Base-by-base conservation (phyloP, 2,113 vertebrate genomes). In the Boulengeromyrus knoepffleri region DNA sequence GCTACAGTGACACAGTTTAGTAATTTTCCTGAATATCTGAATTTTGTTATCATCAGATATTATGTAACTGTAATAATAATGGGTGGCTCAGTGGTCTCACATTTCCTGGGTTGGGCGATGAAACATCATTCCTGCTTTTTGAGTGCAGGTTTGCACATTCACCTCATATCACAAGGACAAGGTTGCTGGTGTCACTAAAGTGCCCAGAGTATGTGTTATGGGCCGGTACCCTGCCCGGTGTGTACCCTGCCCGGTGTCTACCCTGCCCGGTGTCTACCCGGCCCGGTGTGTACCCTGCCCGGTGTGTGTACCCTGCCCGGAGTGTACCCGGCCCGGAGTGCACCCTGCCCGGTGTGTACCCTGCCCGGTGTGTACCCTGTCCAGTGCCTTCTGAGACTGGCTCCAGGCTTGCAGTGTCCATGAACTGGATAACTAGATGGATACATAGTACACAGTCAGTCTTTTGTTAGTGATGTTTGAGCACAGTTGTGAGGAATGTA, bases 401-500 rank as follows among this genome's bases (percentile, higher is more conserved):
- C 1, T 58, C 53, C 62, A 27, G 62, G 62, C 24, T 31, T 31
- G 24, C 62, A 70, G 27, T 31, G 3, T 31, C 62, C 24, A n/a
- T 70, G 62, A 10, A 66, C 58, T 66, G 58, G 58, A 66, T 70
- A n/a, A 27, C 2, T 10, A 31, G 62, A 12, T 70, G 24, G 62
- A 70, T 31, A 24, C 8, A 31, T 70, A 31, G 62, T 70, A 31
- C 62, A 27, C 62, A 70, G 62, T 70, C 24, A 70, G 3, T 70
- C 24, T 31, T 70, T 70, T 70, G 31, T 36, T 17, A 36, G 70
- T 19, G 70, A 31, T 77, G 31, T 52, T 80, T 15, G 39, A 77
- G 12, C 49, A 24, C n/a, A 45, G 53, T 42, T 17, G 21, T 6
- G 27, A 80, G 93, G 89, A 93, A 92, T 90, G 58, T 66, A 66